phyloP scores from a whole-genome alignment of 2,797 vertebrate genomes.

The Scyliorhinus canicula region DNA sequence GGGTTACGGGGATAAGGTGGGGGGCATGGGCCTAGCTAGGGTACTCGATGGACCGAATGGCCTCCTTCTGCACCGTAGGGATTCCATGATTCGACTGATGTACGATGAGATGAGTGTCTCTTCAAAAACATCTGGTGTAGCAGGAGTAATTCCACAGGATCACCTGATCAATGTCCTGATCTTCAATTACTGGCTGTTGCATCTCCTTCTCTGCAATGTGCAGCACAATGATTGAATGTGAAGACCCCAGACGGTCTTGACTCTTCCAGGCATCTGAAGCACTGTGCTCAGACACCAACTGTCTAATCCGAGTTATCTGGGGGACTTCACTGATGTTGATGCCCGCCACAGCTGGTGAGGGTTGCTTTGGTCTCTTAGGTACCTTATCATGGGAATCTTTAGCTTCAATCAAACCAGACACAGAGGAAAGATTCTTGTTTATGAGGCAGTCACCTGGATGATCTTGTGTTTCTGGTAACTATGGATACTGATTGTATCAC shows the following conservation, averaged over 20 bases:
- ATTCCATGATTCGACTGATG: too few relatives aligned
- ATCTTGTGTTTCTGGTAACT: too few relatives aligned
- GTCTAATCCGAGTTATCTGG: not conserved
- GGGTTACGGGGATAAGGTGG: too few relatives aligned
- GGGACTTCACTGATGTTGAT: not conserved
- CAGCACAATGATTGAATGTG: not conserved
- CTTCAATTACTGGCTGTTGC: not conserved
- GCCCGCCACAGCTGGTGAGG: not conserved
- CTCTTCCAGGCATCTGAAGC: too few relatives aligned
- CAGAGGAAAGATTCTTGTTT: too few relatives aligned
- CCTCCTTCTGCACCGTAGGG: too few relatives aligned
- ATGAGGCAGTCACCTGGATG: too few relatives aligned
- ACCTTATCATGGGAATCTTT: not conserved
- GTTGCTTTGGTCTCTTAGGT: not conserved
- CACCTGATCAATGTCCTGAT: not conserved
- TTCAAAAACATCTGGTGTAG: too few relatives aligned
- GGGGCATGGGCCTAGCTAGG: too few relatives aligned
- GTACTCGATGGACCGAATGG: too few relatives aligned
- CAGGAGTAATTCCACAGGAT: not conserved
- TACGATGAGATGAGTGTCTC: not conserved
- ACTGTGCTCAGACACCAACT: not conserved
- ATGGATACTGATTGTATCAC: too few relatives aligned
- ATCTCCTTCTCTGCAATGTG: not conserved
- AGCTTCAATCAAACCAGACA: not conserved
- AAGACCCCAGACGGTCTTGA: not conserved